Evolutionary conservation across 2,797 vertebrate species (phyloP), one percentile per base, ranked within the genome.

Genomic region (Heliangelus exortis): DNA sequence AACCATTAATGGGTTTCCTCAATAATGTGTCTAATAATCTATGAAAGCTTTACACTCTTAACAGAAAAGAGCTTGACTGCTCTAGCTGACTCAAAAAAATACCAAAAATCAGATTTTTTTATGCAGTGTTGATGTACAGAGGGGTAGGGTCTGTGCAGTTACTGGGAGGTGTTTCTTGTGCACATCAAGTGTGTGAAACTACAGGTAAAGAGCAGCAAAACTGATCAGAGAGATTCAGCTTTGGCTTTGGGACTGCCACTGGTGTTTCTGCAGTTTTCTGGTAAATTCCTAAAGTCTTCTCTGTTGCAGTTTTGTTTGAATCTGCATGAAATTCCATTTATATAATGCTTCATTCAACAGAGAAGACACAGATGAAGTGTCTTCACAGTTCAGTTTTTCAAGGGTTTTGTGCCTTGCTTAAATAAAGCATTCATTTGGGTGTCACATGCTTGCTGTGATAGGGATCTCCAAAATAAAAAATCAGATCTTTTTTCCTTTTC

Each of bases 401-500:
- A 26, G n/a, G 28, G 25, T 25, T 76, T 66, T 43, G 6, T 78
- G 55, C 33, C 39, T 74, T 76, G 12, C 11, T 33, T 85, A 41
- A 68, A 47, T 34, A 61, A 78, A 83, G 31, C 47, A 10, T 61
- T 41, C 4, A 1, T 86, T 77, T 87, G 29, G n/a, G 7, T 43
- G 18, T 82, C 59, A 18, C 15, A 8, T 76, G 50, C 20, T 45
- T 93, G 62, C 36, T 68, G 25, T 48, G 43, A 55, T 62, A 20
- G 0, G 2, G 54, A 68, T 62, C 12, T 45, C 31, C 76, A 29
- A 54, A 59, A 33, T 20, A 36, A 92, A 92, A 90, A 77, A 15
- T 58, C 6, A 48, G 74, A 29, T 77, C 13, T 84, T 78, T 78
- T 79, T 66, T 47, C 21, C 77, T 81, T 96, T 96, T 73, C 95